phyloP scores from a whole-genome alignment of 92 coral and sea anemone genomes.

The Umimayanthus kanabou region DNA sequence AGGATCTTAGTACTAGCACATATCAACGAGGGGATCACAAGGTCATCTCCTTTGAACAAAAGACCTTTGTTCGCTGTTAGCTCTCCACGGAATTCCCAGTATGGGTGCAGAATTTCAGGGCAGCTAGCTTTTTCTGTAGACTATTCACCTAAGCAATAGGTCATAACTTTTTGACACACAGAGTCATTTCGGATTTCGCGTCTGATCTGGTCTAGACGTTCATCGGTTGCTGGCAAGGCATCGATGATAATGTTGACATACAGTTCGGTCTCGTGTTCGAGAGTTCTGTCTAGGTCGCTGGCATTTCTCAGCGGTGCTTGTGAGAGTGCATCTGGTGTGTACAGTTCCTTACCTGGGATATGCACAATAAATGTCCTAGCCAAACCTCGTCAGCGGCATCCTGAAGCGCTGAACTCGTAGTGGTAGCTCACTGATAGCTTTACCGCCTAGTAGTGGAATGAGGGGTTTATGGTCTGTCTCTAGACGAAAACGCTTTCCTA shows the following conservation, averaged over 20 bases:
- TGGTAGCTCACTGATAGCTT: conserved; percentile 1
- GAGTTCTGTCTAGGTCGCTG: neutral
- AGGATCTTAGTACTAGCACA: conserved; percentile 27
- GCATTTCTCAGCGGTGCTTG: conserved; percentile 20
- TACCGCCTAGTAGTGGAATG: neutral
- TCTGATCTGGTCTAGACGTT: conserved; percentile 36
- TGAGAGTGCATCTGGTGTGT: neutral
- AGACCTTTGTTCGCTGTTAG: conserved; percentile 14
- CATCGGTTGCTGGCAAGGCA: conserved; percentile 49
- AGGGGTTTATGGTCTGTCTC: neutral
- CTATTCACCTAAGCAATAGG: conserved; percentile 39
- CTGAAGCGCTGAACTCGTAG: neutral
- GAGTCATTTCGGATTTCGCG: conserved; percentile 38
- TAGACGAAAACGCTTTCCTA: neutral
- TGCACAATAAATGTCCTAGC: neutral
- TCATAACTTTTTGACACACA: conserved; percentile 42
- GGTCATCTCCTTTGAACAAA: conserved; percentile 18
- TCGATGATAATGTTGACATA: conserved; percentile 36
- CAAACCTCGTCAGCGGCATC: neutral
- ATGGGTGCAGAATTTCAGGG: conserved; percentile 3
- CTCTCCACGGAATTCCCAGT: conserved; percentile 34
- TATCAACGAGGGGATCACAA: conserved; percentile 43
- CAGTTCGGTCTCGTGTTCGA: conserved; percentile 1
- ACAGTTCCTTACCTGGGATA: neutral
- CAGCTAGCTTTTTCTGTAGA: conserved; percentile 37